Evolutionary conservation across 2,797 vertebrate species (phyloP), one percentile per base, ranked within the genome.

Genomic region (Jordanella pulchra): DNA sequence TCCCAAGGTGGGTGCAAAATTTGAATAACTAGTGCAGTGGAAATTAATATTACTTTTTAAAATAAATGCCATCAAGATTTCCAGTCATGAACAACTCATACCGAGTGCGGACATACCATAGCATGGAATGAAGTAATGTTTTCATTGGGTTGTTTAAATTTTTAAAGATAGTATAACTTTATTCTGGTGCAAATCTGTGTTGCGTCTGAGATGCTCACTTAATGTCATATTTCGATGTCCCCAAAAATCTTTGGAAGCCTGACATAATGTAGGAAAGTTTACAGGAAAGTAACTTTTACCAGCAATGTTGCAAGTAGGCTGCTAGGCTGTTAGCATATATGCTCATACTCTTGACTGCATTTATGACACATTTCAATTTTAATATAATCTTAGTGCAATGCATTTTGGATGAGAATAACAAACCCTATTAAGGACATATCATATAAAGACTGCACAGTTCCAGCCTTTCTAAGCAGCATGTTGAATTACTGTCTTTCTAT

Each of bases 351-450:
- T 21, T 30, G 27, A 47, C 25, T 69, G 67, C 53, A 11, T 25
- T 13, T 45, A 17, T 28, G 13, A 28, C n/a, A 45, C 10, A 56
- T 56, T 1, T 56, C 53, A 42, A 27, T 42, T 18, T 53, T 17
- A 53, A 42, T 7, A 27, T 44, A 44, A 68, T 68, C n/a, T 53
- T 15, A 69, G 39, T 23, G 7, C 51, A 69, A 69, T n/a, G 12
- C 35, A 55, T 69, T 55, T 67, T 53, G 15, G 32, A 53, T 25
- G 35, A 68, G 51, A 42, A 27, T 39, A 51, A 69, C 45, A n/a
- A 56, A 69, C 44, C 15, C 35, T 15, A 27, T 56, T 55, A 3
- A 12, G 39, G 27, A 28, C 30, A 69, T 35, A 42, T 55, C 14
- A 25, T n/a, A 54, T 21, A 35, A 39, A 42, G 32, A 39, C 10